A percentile compares a stretch with the other conserved stretches of the same genome.
These are phyloP conservation scores for Plebejus melissa DNA, from an alignment of 2,888 invertebrate species.

Conservation along the genomic window DNA sequence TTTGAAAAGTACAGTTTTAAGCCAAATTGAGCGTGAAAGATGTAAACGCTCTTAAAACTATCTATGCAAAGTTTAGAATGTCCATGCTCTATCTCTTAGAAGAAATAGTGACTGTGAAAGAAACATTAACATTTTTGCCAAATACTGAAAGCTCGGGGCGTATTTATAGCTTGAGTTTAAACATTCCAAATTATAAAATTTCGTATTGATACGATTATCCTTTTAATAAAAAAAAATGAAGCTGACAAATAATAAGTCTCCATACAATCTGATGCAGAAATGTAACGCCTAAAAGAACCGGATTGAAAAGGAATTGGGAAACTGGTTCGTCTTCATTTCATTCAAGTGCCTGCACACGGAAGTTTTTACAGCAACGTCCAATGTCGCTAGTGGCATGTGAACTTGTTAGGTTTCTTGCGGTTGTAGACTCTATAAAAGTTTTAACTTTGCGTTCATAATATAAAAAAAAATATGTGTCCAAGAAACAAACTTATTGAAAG, in stretches of 20 bases:
- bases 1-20: too few relatives aligned
- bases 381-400: conserved; percentile 10
- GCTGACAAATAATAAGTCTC: neutral
- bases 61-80: neutral
- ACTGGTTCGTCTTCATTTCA: conserved; percentile 26
- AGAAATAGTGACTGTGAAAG: too few relatives aligned
- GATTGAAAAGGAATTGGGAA: neutral
- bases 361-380: conserved; percentile 11
- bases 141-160: neutral
- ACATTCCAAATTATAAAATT: neutral
- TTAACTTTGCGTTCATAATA: too few relatives aligned
- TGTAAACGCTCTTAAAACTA: too few relatives aligned
- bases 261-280: neutral
- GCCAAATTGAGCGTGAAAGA: too few relatives aligned
- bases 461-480: too few relatives aligned
- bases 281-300: neutral
- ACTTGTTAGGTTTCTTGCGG: neutral
- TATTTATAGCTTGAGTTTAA: neutral
- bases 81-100: neutral
- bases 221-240: neutral
- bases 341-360: conserved; percentile 12
- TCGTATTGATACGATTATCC: neutral
- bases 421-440: neutral
- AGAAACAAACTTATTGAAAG: too few relatives aligned
- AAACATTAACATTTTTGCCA: neutral